phyloP scores from a whole-genome alignment of 2,888 invertebrate genomes.

The Oxycera nigricornis region DNA sequence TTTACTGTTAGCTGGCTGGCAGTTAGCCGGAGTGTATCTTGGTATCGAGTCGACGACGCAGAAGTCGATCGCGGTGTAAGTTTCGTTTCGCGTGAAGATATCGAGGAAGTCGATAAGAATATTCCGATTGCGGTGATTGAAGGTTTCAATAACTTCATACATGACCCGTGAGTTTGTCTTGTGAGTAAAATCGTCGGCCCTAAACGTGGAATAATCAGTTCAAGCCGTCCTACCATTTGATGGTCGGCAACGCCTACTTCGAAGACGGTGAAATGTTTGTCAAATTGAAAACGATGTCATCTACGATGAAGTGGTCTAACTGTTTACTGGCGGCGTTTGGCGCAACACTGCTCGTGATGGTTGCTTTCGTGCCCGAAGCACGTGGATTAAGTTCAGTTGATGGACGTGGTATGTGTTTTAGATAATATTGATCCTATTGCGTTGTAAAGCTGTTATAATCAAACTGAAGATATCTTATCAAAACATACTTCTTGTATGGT shows the following conservation, averaged over 20 bases:
- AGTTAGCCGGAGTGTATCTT: slow-evolving; percentile 27
- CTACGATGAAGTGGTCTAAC: slow-evolving; percentile 42
- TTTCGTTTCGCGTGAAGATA: slow-evolving; percentile 23
- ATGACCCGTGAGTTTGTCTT: slow-evolving; percentile 2
- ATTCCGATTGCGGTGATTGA: slow-evolving; percentile 16
- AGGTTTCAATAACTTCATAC: background rate
- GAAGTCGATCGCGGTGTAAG: slow-evolving; percentile 15
- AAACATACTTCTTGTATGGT: no score
- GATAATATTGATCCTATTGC: no score
- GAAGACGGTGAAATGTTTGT: slow-evolving; percentile 40
- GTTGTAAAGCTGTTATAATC: no score
- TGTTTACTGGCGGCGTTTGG: slow-evolving; percentile 36
- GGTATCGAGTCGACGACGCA: background rate
- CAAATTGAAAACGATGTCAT: slow-evolving; percentile 43
- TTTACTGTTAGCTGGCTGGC: slow-evolving; percentile 45
- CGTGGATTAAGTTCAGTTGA: slow-evolving; percentile 46
- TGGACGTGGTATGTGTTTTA: slow-evolving; percentile 45
- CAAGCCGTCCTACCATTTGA: background rate
- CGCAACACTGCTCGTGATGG: slow-evolving; percentile 19
- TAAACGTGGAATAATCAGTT: background rate
- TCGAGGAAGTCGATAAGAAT: background rate
- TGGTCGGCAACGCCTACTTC: background rate
- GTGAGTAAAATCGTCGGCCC: background rate
- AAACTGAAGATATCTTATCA: no score
- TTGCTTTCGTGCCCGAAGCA: slow-evolving; percentile 37